phyloP scores from a whole-genome alignment of 2,888 invertebrate species.

The Baccha elongata region DNA sequence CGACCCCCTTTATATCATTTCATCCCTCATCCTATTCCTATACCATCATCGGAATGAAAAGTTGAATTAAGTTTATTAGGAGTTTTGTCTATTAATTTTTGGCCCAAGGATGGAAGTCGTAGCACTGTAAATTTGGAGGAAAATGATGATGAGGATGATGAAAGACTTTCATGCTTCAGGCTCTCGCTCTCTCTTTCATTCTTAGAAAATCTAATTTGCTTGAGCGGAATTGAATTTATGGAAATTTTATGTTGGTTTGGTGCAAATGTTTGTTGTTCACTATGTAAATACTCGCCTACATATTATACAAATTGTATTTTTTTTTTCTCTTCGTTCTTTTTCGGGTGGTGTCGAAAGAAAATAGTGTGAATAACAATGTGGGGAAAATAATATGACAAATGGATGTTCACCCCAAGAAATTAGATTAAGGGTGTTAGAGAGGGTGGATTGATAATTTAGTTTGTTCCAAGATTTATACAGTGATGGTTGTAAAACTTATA shows the following conservation, averaged over 20 bases:
- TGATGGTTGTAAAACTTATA: conserved; percentile 8
- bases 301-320: conserved; percentile 5
- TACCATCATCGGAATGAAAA: conserved; percentile 46
- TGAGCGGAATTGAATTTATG: conserved; percentile 62
- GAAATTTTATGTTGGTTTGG: conserved; percentile 40
- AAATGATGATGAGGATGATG: conserved; percentile 51
- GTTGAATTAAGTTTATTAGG: conserved; percentile 68
- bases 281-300: conserved; percentile 36
- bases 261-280: conserved; percentile 36
- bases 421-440: conserved; percentile 18
- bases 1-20: neutral
- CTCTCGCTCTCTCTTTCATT: neutral
- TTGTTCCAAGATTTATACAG: neutral
- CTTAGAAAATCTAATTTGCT: conserved; percentile 39
- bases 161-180: conserved; percentile 43
- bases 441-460: conserved; percentile 11
- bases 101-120: conserved; percentile 18
- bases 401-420: conserved; percentile 7
- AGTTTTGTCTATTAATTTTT: conserved; percentile 68
- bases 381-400: conserved; percentile 12
- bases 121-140: conserved; percentile 10
- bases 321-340: conserved; percentile 1
- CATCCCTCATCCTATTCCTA: neutral
- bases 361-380: conserved; percentile 43
- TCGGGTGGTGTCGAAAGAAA: neutral